These are phyloP conservation scores for Ginglymostoma cirratum DNA, from an alignment of 2,113 vertebrate genomes.

Conservation along the genomic window DNA sequence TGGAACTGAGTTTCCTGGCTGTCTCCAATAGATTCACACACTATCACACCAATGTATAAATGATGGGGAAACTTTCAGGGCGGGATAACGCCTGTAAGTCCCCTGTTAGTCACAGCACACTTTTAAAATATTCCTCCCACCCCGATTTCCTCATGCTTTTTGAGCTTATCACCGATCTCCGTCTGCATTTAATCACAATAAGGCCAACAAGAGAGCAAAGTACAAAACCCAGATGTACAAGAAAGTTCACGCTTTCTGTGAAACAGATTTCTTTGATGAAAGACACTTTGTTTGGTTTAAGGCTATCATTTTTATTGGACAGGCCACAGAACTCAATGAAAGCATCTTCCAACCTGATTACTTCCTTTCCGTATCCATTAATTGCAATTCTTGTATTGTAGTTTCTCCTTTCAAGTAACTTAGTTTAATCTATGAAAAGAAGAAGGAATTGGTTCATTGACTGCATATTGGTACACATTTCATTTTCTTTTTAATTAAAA, in stretches of 20 bases:
- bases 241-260: conserved; percentile 16
- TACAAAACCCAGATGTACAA: conserved; percentile 20
- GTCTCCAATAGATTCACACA: not conserved
- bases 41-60: not conserved
- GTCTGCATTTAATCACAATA: not conserved
- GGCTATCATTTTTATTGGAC: not conserved
- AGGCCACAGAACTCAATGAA: conserved; percentile 8
- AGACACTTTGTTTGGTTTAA: not conserved
- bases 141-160: not conserved
- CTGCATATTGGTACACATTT: not conserved
- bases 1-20: not conserved
- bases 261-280: conserved; percentile 10
- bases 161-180: not conserved
- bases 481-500: not conserved
- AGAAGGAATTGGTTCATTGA: not conserved
- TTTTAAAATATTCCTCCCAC: not conserved
- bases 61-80: not conserved
- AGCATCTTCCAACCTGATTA: conserved; percentile 22
- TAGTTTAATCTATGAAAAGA: not conserved
- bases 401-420: not conserved
- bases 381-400: not conserved
- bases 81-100: not conserved
- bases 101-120: not conserved
- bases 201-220: not conserved
- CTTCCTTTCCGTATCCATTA: not conserved